Conservation (phyloP, 2,888 invertebrate species). For the Metopia argyrocephala region DNA sequence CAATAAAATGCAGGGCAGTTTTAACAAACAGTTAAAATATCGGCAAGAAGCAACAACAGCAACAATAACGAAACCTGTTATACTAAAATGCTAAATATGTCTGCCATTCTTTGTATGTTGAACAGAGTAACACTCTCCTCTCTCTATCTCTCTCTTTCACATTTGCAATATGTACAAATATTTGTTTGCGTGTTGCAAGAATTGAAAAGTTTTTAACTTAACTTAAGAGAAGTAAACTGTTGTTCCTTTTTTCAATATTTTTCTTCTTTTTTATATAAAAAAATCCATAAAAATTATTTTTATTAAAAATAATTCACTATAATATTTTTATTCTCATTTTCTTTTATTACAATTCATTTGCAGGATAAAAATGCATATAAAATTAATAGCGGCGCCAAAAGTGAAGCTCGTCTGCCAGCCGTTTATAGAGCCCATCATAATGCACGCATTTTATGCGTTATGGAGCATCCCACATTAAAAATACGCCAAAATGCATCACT, state of each 20-base stretch:
- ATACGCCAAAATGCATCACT: conserved; percentile 78
- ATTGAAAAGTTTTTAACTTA: neutral
- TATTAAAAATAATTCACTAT: neutral
- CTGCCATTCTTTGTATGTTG: conserved; percentile 4
- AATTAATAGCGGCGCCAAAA: conserved; percentile 80
- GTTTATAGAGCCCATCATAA: conserved; percentile 92
- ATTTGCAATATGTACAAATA: neutral
- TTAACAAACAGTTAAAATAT: conserved; percentile 7
- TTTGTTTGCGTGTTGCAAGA: neutral
- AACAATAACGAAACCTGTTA: conserved; percentile 54
- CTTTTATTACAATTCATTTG: conserved; percentile 47
- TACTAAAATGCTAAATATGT: conserved; percentile 56
- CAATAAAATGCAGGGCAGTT: neutral
- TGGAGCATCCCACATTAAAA: conserved; percentile 83
- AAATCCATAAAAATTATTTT: neutral
- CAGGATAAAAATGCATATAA: conserved; percentile 77
- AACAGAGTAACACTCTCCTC: neutral
- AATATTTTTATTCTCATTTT: conserved; percentile 14
- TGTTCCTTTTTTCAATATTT: neutral
- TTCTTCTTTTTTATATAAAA: neutral
- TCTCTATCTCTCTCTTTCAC: neutral
- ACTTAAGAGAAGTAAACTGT: neutral
- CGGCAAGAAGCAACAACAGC: conserved; percentile 37
- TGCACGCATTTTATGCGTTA: conserved; percentile 89
- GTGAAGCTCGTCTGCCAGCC: conserved; percentile 84